A percentile compares a stretch with the other conserved stretches of the same genome.
phyloP scores from a whole-genome alignment of 53 echinoderm and acorn worm genomes.

The Stichopus horrens region DNA sequence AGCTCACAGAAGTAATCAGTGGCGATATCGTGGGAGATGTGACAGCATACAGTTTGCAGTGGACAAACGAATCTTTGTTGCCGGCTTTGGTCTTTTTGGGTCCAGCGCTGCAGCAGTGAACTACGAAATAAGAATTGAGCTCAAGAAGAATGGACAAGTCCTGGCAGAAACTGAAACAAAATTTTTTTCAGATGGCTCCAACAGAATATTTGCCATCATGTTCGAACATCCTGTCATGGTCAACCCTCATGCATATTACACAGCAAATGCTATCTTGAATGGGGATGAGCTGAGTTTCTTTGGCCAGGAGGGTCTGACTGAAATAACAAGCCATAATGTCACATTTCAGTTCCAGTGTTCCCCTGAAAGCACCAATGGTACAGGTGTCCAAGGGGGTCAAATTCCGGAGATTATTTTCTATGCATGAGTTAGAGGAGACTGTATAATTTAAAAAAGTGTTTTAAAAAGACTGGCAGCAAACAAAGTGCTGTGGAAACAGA shows the following conservation, averaged over 20 bases:
- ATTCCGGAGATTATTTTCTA: conserved; percentile 98
- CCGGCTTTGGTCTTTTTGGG: conserved; percentile 93
- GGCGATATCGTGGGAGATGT: conserved; percentile 94
- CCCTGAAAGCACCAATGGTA: conserved; percentile 97
- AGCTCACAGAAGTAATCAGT: conserved; percentile 95
- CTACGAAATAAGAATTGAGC: conserved; percentile 84
- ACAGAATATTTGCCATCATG: conserved; percentile 84
- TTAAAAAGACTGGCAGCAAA: no score
- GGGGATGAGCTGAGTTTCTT: conserved; percentile 95
- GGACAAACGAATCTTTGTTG: conserved; percentile 89
- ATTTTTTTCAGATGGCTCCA: conserved; percentile 95
- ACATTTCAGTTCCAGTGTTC: conserved; percentile 98
- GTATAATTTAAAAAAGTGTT: no score
- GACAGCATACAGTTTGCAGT: conserved; percentile 99
- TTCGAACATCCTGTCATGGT: conserved; percentile 93
- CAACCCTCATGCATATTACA: conserved; percentile 90
- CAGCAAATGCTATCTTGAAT: conserved; percentile 86
- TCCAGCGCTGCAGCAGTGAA: conserved; percentile 91
- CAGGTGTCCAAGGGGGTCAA: conserved; percentile 98
- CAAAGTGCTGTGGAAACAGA: no score
- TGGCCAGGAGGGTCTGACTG: conserved; percentile 96
- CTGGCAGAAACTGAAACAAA: conserved; percentile 86
- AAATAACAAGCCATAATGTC: conserved; percentile 73
- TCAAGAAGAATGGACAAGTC: conserved; percentile 82
- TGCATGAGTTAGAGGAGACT: conserved; percentile 52